Evolutionary conservation across 2,113 vertebrate species (phyloP).

Genomic region (Aythya baeri): DNA sequence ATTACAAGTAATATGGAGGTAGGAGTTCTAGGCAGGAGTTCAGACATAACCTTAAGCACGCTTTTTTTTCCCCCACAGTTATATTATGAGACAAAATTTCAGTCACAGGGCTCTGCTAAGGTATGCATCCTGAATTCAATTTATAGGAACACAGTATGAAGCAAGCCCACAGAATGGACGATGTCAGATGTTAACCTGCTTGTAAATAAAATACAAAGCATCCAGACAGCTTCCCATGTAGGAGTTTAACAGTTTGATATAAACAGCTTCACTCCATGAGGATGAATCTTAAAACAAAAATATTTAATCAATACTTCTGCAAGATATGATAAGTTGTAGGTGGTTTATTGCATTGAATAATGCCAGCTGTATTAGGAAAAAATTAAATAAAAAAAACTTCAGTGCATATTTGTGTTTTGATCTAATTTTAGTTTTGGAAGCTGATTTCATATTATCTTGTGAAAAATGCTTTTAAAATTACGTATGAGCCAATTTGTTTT

Average conservation of each 20-base stretch:
- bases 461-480: not conserved
- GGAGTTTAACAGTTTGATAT: not conserved
- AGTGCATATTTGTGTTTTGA: not conserved
- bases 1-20: not conserved
- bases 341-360: not conserved
- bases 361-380: not conserved
- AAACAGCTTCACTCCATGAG: not conserved
- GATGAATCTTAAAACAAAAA: not conserved
- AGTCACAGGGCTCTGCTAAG: not conserved
- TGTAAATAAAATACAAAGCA: not conserved
- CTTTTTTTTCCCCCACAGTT: rapidly evolving
- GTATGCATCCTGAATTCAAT: not conserved
- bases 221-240: not conserved
- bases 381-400: not conserved
- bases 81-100: not conserved
- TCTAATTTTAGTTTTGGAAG: not conserved
- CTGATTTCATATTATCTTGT: not conserved
- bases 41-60: not conserved
- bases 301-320: not conserved
- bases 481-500: not conserved
- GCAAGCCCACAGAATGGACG: not conserved
- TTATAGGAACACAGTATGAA: not conserved
- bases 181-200: not conserved
- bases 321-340: not conserved
- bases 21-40: not conserved